phyloP scores from a whole-genome alignment of 2,113 vertebrate genomes.

The Anas platyrhynchos region DNA sequence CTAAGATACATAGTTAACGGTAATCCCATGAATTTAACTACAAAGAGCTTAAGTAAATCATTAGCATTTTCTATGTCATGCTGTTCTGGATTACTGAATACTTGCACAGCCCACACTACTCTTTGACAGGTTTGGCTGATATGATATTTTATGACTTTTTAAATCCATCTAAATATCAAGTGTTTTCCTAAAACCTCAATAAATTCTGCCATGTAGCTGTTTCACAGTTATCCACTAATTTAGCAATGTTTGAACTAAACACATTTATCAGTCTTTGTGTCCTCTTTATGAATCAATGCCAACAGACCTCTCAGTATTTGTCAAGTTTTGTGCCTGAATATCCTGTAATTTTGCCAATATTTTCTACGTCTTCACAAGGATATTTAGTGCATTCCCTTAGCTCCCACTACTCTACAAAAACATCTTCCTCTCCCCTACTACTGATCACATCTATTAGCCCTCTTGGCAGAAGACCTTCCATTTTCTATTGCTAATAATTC shows the following conservation, averaged over 20 bases:
- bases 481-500: constrained; percentile 25
- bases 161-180: neutral
- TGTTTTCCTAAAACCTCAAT: neutral
- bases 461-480: neutral
- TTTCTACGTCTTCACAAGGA: neutral
- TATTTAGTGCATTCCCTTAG: neutral
- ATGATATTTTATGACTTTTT: neutral
- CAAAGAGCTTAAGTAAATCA: neutral
- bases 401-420: neutral
- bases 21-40: neutral
- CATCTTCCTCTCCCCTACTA: neutral
- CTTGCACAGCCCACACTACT: neutral
- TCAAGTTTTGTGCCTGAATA: neutral
- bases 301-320: neutral
- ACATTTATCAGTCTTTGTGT: neutral
- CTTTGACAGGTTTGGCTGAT: neutral
- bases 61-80: neutral
- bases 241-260: neutral
- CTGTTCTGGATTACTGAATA: neutral
- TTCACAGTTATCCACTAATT: neutral
- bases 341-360: neutral
- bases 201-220: neutral
- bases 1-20: neutral
- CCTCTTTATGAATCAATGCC: neutral
- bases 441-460: neutral